Conservation (phyloP, 1,140 invertebrate genomes). For the Ditylenchus dipsaci region DNA sequence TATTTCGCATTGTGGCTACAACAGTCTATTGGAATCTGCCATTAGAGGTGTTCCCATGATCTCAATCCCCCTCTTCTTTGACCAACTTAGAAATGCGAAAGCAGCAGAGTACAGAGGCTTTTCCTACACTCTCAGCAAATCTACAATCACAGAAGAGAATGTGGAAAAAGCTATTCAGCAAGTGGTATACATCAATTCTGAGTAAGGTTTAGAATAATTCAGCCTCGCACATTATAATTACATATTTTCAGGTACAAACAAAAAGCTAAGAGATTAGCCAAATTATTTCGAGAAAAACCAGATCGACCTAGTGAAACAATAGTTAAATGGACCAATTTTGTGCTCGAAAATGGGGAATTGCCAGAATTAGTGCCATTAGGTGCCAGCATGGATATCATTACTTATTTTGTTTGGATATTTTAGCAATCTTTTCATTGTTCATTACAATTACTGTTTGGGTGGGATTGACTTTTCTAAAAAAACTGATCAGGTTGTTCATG, state of each 20-base stretch:
- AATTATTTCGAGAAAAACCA: conserved; percentile 29
- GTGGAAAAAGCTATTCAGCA: conserved; percentile 20
- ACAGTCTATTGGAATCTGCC: conserved; percentile 37
- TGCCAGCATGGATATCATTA: conserved; percentile 17
- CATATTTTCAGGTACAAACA: conserved; percentile 24
- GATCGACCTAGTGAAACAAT: conserved; percentile 34
- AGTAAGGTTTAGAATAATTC: no score
- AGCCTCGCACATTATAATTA: no score
- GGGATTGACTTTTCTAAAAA: no score
- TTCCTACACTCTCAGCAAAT: conserved; percentile 17
- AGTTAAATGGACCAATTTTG: conserved; percentile 42
- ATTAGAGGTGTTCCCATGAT: conserved; percentile 39
- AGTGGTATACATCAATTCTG: conserved; percentile 17
- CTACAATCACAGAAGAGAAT: conserved; percentile 9
- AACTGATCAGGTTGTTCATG: no score
- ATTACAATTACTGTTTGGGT: conserved; percentile 8
- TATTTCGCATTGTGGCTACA: conserved; percentile 46
- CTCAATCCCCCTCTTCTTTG: conserved; percentile 42
- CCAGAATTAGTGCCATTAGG: conserved; percentile 28
- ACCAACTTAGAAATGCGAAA: conserved; percentile 46
- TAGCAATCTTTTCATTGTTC: conserved; percentile 11
- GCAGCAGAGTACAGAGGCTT: conserved; percentile 36
- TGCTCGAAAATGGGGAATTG: conserved; percentile 35
- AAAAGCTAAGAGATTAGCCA: conserved; percentile 23
- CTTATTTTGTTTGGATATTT: conserved; percentile 33